Conservation (phyloP, 2,888 invertebrate genomes). For the Nebria salina region DNA sequence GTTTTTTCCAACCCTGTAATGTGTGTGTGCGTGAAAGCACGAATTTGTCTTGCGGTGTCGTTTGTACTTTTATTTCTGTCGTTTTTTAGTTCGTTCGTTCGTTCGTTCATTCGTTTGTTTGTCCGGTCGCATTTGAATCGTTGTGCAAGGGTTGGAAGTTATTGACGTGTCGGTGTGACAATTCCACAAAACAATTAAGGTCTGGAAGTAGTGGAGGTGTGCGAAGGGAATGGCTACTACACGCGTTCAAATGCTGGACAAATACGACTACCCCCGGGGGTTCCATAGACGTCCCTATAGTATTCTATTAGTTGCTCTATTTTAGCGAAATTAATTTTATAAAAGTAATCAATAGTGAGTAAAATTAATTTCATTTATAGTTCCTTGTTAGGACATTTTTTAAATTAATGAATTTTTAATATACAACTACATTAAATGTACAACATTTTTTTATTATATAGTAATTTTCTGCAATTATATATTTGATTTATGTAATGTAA, state of each 20-base stretch:
- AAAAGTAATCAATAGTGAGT: no score
- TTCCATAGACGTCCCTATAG: constrained; percentile 18
- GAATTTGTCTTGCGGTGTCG: constrained; percentile 26
- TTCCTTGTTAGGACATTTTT: not conserved
- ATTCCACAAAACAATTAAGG: constrained; percentile 47
- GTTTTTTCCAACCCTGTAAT: constrained; percentile 19
- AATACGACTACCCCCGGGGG: constrained; percentile 19
- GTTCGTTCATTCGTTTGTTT: not conserved
- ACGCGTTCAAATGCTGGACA: constrained; percentile 9
- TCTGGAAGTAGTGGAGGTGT: constrained; percentile 5
- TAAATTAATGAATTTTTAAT: no score
- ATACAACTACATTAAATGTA: no score
- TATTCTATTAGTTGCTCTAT: no score
- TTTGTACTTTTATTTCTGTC: constrained; percentile 9
- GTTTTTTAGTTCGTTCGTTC: constrained; percentile 12
- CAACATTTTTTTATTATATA: no score
- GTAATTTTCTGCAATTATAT: no score
- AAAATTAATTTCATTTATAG: no score
- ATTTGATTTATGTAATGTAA: no score
- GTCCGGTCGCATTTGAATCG: not conserved
- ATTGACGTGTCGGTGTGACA: constrained; percentile 45
- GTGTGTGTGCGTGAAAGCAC: constrained; percentile 9
- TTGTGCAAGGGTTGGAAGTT: constrained; percentile 15
- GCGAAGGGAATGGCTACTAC: not conserved
- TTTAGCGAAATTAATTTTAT: no score